These are phyloP conservation scores for Desmodus rotundus DNA, from an alignment of 2,113 vertebrate species.

Conservation along the genomic window DNA sequence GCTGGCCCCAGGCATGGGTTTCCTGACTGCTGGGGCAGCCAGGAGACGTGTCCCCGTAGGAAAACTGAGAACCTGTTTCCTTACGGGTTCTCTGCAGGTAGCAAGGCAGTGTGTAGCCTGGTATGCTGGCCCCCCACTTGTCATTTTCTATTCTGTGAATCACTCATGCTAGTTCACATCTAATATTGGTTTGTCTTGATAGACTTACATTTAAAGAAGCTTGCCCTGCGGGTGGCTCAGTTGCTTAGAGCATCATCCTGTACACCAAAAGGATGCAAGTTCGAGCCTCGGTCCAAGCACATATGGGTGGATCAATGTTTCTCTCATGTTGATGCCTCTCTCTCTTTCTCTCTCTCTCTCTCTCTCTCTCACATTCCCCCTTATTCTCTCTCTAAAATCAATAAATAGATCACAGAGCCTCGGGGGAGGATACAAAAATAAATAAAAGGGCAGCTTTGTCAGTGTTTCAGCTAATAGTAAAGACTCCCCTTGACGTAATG, in stretches of 20 bases:
- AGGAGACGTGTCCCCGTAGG: background rate
- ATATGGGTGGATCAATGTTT: no score
- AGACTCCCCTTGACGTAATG: background rate
- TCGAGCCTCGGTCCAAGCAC: no score
- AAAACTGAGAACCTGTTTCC: background rate
- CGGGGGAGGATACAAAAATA: no score
- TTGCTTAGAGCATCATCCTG: no score
- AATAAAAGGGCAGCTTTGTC: background rate
- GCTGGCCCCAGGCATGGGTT: background rate
- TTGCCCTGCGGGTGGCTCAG: no score
- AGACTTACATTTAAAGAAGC: background rate
- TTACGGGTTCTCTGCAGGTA: background rate
- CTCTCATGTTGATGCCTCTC: no score
- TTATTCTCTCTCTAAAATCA: no score
- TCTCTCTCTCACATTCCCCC: no score
- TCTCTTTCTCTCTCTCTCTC: no score
- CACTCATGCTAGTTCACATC: background rate
- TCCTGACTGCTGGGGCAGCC: background rate
- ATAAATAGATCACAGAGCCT: no score
- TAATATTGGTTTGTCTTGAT: background rate
- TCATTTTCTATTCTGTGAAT: background rate
- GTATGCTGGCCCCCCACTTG: background rate
- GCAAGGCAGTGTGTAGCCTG: background rate
- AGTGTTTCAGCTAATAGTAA: background rate
- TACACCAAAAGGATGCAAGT: no score